Conservation (phyloP, 2,113 vertebrate species). For the Notechis scutatus region DNA sequence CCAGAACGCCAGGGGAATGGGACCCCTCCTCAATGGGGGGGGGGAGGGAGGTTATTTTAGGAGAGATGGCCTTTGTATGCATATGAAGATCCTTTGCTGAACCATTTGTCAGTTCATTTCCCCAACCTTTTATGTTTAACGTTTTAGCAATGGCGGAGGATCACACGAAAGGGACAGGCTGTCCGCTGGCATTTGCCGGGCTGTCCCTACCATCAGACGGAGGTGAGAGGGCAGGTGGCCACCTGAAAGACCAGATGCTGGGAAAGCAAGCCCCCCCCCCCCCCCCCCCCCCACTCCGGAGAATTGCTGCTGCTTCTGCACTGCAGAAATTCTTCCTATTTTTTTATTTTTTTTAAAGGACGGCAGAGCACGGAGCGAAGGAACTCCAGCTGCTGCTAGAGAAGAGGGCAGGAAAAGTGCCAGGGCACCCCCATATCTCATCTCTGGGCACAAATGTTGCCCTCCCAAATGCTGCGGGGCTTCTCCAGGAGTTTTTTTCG, state of each 20-base stretch:
- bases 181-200: neutral
- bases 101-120: neutral
- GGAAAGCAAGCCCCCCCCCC: neutral
- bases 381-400: no score
- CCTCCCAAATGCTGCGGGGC: slow-evolving; percentile 21
- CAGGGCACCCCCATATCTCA: neutral
- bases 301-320: neutral
- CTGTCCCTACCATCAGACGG: neutral
- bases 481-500: slow-evolving; percentile 40
- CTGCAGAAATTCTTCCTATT: neutral
- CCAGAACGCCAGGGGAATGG: neutral
- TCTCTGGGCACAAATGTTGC: neutral
- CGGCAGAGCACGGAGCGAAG: neutral
- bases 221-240: neutral
- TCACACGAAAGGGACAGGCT: no score
- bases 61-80: neutral
- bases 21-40: neutral
- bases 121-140: neutral
- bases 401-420: neutral
- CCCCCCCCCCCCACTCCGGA: neutral
- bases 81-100: neutral
- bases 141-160: neutral
- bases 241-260: neutral
- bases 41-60: neutral
- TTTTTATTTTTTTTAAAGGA: no score